These are phyloP conservation scores for Fragum sueziense DNA, from an alignment of 2,888 invertebrate species.

Conservation along the genomic window DNA sequence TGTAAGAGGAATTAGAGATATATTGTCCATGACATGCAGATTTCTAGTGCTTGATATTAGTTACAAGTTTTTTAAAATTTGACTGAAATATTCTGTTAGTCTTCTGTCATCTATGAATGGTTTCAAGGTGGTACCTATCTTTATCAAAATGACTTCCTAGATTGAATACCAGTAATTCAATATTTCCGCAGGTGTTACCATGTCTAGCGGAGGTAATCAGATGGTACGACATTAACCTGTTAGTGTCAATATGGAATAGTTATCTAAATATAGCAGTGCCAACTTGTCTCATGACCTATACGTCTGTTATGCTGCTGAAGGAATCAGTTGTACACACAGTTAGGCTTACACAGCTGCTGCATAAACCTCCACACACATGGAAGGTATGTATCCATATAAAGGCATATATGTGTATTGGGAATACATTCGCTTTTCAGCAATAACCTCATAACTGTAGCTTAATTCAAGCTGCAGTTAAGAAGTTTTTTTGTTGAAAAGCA, in stretches of 20 bases:
- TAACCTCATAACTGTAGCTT: too few relatives aligned
- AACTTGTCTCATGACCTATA: constrained; percentile 71
- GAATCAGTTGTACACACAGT: constrained; percentile 74
- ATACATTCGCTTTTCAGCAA: background rate
- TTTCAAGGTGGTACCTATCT: too few relatives aligned
- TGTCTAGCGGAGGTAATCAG: constrained; percentile 78
- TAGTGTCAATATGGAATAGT: constrained; percentile 71
- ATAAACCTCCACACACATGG: constrained; percentile 69
- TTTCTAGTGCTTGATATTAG: too few relatives aligned
- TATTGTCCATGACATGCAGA: too few relatives aligned
- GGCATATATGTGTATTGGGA: too few relatives aligned
- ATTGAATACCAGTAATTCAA: too few relatives aligned
- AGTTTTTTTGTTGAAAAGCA: too few relatives aligned
- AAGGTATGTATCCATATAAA: constrained; percentile 62
- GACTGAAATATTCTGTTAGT: background rate
- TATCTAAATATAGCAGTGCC: constrained; percentile 68
- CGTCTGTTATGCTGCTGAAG: constrained; percentile 69
- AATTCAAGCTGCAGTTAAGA: too few relatives aligned
- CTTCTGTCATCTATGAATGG: too few relatives aligned
- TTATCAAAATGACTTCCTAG: too few relatives aligned
- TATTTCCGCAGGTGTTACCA: constrained; percentile 73
- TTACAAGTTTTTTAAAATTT: background rate
- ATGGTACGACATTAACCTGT: constrained; percentile 77
- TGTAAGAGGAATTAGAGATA: too few relatives aligned
- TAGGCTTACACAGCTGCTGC: constrained; percentile 67